Evolutionary conservation across 2,113 vertebrate genomes (phyloP), one percentile per base, ranked within the genome.

Genomic region (Salvator merianae): DNA sequence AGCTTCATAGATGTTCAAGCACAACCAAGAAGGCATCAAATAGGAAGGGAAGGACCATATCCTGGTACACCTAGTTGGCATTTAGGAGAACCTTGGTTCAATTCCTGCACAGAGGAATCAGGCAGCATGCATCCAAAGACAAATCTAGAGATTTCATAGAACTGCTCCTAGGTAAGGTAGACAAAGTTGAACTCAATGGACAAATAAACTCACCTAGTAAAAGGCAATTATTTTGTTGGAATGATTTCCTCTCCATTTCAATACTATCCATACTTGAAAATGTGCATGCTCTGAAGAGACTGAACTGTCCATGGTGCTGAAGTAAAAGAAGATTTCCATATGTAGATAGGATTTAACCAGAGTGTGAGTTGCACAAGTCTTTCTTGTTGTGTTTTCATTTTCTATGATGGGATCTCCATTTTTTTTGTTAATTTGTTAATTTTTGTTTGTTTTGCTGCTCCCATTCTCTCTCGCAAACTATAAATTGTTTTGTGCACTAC

Each of bases 231-330:
- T 70, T 65, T 7, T 65, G 24, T 65, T 71, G 7, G 1, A 7
- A 2, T 2, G 3, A 28, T 9, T 18, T 59, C 36, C 26, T 78
- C 28, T 7, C 40, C 36, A 78, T 40, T 55, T 59, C n/a, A 22
- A n/a, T 55, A 18, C 53, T 4, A 28, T 36, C 14, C 22, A 40
- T 26, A 10, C n/a, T 36, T 26, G 22, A 34, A 32, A 28, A 65
- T 38, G 8, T 53, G 47, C 22, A 50, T 30, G 10, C 16, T 55
- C 53, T 55, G 30, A 12, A 22, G 22, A 55, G 14, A 12, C 12
- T 32, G 79, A 59, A 36, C 79, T 81, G 68, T 72, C 79, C 79
- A 2, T 81, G 79, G 68, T 81, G 43, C 79, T 81, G 79, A 72
- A 72, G 5, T 72, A 14, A 68, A 81, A 36, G 34, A 26, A 8